Conservation (phyloP, 2,113 vertebrate species). For the Stictonetta naevosa region DNA sequence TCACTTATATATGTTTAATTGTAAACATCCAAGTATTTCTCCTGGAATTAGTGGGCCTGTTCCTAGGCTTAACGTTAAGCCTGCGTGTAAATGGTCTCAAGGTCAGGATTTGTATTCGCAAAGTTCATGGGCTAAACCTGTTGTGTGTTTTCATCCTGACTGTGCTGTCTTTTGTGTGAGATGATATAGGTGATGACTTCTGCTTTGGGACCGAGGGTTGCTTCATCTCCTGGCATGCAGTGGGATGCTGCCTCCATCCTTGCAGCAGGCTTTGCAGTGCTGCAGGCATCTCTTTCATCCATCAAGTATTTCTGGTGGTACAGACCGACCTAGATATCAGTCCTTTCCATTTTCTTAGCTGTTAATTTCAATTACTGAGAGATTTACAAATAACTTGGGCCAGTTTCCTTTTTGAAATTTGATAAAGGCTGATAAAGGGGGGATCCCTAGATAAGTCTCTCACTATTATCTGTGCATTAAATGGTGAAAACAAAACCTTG, state of each 20-base stretch:
- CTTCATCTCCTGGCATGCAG: rapidly evolving
- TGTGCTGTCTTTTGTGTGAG: not conserved
- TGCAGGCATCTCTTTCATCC: not conserved
- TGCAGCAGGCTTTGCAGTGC: not conserved
- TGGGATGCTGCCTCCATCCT: not conserved
- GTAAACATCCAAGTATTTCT: constrained; percentile 10
- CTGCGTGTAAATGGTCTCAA: constrained; percentile 28
- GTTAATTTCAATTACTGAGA: not conserved
- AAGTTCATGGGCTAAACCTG: not conserved
- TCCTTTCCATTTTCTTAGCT: not conserved
- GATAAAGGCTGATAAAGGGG: not conserved
- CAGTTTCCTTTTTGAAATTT: not conserved
- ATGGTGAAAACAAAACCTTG: not conserved
- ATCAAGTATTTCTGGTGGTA: not conserved
- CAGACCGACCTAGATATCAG: not conserved
- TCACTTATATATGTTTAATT: not conserved
- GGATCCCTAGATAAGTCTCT: not conserved
- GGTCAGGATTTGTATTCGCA: not conserved
- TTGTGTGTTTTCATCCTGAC: not conserved
- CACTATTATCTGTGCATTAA: not conserved
- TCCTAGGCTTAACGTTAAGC: constrained; percentile 31
- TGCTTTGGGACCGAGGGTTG: not conserved
- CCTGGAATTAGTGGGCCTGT: constrained; percentile 10
- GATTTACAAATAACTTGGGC: not conserved
- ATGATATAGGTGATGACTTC: not conserved